A percentile compares a stretch with the other conserved stretches of the same genome.
phyloP scores from a whole-genome alignment of 2,113 vertebrate genomes.

The Osmerus mordax region DNA sequence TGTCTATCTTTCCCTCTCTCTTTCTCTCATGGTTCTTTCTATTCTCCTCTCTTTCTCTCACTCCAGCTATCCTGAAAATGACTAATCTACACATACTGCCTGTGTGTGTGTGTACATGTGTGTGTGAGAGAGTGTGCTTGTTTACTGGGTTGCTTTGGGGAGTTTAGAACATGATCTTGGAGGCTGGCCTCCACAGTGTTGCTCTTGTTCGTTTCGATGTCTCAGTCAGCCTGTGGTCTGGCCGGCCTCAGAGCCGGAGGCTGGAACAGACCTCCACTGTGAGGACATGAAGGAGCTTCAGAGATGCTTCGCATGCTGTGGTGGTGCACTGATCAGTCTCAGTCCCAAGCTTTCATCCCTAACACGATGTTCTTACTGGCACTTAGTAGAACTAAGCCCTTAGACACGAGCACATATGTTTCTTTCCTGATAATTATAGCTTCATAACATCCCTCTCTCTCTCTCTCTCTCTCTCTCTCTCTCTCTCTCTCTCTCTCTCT shows the following conservation, averaged over 20 bases:
- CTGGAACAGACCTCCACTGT: conserved; percentile 43
- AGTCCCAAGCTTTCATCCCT: too few species aligned
- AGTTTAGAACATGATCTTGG: not conserved
- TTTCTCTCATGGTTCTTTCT: not conserved
- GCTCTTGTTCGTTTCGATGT: not conserved
- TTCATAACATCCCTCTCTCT: not conserved
- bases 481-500: conserved; percentile 5
- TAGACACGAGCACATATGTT: too few species aligned
- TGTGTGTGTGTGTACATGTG: not conserved
- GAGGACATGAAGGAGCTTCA: conserved; percentile 38
- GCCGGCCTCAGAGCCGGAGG: conserved; percentile 17
- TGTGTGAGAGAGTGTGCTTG: not conserved
- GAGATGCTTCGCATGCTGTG: not conserved
- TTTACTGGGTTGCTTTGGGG: not conserved
- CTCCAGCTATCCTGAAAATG: too few species aligned
- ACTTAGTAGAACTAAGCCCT: too few species aligned
- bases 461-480: conserved; percentile 11
- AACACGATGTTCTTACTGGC: too few species aligned
- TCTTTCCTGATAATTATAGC: too few species aligned
- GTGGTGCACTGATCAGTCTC: too few species aligned
- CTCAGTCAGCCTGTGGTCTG: conserved; percentile 1
- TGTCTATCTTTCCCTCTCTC: not conserved
- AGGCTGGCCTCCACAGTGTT: not conserved
- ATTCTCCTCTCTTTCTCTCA: too few species aligned
- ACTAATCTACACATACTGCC: not conserved